Evolutionary conservation across 2,888 invertebrate genomes (phyloP).

Genomic region (Trichopoda pennipes): DNA sequence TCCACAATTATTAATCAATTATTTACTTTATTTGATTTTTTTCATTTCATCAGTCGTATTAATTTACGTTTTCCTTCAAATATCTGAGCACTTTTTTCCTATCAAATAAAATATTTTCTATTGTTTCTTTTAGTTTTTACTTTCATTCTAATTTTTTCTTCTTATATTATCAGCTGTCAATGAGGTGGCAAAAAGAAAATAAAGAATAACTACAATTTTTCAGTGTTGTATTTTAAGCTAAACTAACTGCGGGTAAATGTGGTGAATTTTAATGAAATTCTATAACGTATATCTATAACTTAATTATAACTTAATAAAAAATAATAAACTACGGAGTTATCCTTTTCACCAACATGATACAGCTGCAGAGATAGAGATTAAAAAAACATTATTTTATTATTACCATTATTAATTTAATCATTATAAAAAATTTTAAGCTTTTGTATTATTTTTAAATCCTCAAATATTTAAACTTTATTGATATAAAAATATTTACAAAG

Average conservation of each 20-base stretch:
- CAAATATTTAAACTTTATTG: too few species aligned
- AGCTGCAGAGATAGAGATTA: too few species aligned
- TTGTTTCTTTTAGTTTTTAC: slow-evolving; percentile 61
- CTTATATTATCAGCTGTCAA: slow-evolving; percentile 61
- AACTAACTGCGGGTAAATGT: background rate
- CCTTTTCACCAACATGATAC: too few species aligned
- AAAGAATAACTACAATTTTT: background rate
- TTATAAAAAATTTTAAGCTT: too few species aligned
- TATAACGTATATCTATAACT: too few species aligned
- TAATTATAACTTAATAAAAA: too few species aligned
- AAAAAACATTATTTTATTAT: too few species aligned
- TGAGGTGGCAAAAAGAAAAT: slow-evolving; percentile 30
- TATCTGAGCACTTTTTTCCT: slow-evolving; percentile 56
- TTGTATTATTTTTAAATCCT: too few species aligned
- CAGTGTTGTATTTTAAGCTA: slow-evolving; percentile 24
- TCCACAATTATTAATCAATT: slow-evolving; percentile 7
- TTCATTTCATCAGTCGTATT: slow-evolving; percentile 32
- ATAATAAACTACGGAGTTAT: too few species aligned
- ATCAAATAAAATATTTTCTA: slow-evolving; percentile 63
- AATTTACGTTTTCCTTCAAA: slow-evolving; percentile 60
- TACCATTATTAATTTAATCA: too few species aligned
- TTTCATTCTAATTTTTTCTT: slow-evolving; percentile 59
- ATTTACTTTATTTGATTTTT: slow-evolving; percentile 40
- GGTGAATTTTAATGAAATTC: background rate
- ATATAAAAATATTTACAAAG: too few species aligned